phyloP scores from a whole-genome alignment of 2,797 vertebrate genomes.

The Cossypha caffra region DNA sequence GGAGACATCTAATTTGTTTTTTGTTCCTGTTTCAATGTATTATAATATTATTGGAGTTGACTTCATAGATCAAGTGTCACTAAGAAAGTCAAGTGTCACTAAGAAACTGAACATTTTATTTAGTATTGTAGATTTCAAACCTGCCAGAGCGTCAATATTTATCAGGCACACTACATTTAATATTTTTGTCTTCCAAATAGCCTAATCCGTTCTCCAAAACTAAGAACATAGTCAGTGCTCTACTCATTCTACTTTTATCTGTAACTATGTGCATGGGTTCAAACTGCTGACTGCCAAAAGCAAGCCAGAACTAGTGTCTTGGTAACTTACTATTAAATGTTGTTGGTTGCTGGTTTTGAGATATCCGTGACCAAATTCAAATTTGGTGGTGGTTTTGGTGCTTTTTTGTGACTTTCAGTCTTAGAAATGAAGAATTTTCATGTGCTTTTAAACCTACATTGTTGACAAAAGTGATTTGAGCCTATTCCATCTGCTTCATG shows the following conservation, averaged over 20 bases:
- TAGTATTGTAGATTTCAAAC: conserved; percentile 43
- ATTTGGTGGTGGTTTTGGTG: not conserved
- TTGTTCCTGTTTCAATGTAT: conserved; percentile 61
- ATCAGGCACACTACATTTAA: conserved; percentile 53
- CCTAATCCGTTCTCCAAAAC: conserved; percentile 33
- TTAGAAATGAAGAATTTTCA: not conserved
- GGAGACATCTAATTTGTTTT: conserved; percentile 56
- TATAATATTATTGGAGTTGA: conserved; percentile 70
- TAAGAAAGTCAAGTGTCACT: conserved; percentile 63
- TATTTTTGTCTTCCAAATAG: conserved; percentile 55
- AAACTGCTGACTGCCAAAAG: not conserved
- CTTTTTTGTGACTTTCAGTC: not conserved
- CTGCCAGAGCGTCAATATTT: conserved; percentile 68
- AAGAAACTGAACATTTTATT: conserved; percentile 65
- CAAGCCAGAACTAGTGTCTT: not conserved
- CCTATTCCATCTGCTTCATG: not conserved
- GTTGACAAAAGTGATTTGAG: not conserved
- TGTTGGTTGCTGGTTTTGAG: not conserved
- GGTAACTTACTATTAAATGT: not conserved
- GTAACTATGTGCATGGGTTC: not conserved
- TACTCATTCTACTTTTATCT: not conserved
- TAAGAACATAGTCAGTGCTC: conserved; percentile 29
- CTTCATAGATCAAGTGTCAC: conserved; percentile 67
- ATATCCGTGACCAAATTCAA: not conserved
- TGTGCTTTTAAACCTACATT: not conserved